Conservation (phyloP, 2,888 invertebrate species). For the Branchipolynoe longqiensis region DNA sequence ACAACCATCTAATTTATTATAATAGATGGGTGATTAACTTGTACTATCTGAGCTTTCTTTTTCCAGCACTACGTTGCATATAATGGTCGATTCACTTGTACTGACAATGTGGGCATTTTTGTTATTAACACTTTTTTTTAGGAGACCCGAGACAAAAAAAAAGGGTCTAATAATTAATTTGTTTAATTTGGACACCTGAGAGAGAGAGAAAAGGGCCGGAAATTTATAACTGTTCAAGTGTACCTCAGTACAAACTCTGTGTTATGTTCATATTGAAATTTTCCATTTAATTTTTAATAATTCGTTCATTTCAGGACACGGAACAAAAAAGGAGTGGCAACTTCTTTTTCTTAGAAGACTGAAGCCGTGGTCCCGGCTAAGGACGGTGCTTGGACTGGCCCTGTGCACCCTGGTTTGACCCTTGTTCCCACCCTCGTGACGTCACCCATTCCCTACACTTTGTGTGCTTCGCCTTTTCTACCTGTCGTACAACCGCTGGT, state of each 20-base stretch:
- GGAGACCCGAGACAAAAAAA: too few relatives aligned
- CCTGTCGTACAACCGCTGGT: conserved; percentile 8
- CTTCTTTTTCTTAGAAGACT: conserved; percentile 99
- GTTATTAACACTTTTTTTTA: too few relatives aligned
- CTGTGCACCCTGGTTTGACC: conserved; percentile 53
- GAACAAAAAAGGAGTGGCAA: conserved; percentile 98
- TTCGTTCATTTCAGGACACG: conserved; percentile 87
- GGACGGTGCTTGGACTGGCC: conserved; percentile 43
- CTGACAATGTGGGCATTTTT: too few relatives aligned
- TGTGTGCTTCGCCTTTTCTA: conserved; percentile 6
- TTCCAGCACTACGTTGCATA: too few relatives aligned
- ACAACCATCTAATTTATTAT: too few relatives aligned
- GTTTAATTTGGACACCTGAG: too few relatives aligned
- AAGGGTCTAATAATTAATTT: too few relatives aligned
- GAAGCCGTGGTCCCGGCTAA: conserved; percentile 65
- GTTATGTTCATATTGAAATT: not conserved
- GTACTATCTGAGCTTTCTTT: too few relatives aligned
- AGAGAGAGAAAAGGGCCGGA: too few relatives aligned
- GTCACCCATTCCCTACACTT: not conserved
- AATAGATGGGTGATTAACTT: too few relatives aligned
- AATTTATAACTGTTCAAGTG: not conserved
- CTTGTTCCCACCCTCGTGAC: conserved; percentile 8
- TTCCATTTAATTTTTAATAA: not conserved
- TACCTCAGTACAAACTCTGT: not conserved
- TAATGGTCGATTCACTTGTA: too few relatives aligned